Base-by-base conservation (phyloP, 2,888 invertebrate genomes). In the Criorhina ranunculi region DNA sequence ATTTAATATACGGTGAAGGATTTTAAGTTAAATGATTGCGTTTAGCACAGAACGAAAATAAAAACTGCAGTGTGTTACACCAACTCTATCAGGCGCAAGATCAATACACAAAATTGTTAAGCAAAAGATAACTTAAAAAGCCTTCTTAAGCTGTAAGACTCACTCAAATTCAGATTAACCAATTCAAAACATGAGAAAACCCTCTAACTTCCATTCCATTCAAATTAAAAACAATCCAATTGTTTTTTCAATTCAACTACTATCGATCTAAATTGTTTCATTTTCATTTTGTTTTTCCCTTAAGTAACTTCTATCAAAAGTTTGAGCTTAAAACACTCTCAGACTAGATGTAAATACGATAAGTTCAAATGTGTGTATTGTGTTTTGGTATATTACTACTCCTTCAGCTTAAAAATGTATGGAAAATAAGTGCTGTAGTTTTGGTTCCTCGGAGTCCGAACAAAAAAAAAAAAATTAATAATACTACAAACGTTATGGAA, bases 271-370 rank as follows among this genome's bases (percentile, higher is more conserved):
- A 5, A 24, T 40, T 40, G 7, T 55, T 11, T 24, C 17, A 15
- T 42, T 35, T 44, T 15, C 33, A 19, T 5, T 46, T 60, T 37
- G 49, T 49, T 24, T 59, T 55, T 15, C 12, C 59, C 42, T 69
- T 64, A 78, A 70, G 66, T 66, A 73, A 67, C 33, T 80, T 67
- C 60, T 80, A 80, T 72, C 57, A 55, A 78, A 78, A 79, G 49
- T 64, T 70, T 72, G 78, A 72, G 70, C 64, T 73, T 53, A 67
- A 82, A 82, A 69, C 64, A 78, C 66, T 77, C 72, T 78, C 78
- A 82, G 82, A 82, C 82, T 82, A 72, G 81, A 72, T 72, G 66
- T 62, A 53, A 73, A 78, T 78, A 83, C 67, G 78, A 77, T 66
- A 77, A 66, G 24, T 76, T 69, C 42, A 76, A 66, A 35, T 64